These are phyloP conservation scores for Nymphalis urticae DNA, from an alignment of 2,888 invertebrate genomes.

Conservation along the genomic window DNA sequence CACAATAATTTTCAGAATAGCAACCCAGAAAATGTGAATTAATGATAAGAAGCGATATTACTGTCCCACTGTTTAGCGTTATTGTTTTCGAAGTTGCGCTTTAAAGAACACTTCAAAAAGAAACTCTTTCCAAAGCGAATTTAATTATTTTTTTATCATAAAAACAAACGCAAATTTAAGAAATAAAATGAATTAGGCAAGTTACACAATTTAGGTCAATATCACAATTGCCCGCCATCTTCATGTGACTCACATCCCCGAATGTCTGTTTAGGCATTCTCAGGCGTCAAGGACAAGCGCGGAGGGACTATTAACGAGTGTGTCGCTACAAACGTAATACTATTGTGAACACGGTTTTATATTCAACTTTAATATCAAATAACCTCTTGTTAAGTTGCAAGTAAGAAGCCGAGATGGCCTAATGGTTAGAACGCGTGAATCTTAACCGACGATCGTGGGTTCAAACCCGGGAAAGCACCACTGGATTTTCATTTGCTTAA, in stretches of 20 bases:
- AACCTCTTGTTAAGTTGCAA: background rate
- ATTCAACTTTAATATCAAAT: background rate
- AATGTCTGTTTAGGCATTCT: conserved; percentile 72
- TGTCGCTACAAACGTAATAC: conserved; percentile 5
- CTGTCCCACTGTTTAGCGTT: no score
- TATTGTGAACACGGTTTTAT: background rate
- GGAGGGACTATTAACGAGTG: conserved; percentile 59
- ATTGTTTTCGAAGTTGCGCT: no score
- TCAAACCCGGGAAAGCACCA: no score
- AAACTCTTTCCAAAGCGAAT: no score
- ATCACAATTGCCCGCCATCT: conserved; percentile 44
- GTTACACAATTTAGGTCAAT: conserved; percentile 73
- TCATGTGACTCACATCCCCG: conserved; percentile 48
- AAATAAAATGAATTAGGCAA: conserved; percentile 43
- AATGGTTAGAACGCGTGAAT: no score
- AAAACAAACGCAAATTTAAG: conserved; percentile 1
- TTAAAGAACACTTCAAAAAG: no score
- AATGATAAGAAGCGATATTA: no score
- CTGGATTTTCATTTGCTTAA: no score
- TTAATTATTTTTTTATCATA: background rate
- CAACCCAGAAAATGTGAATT: no score
- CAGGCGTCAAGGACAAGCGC: conserved; percentile 60
- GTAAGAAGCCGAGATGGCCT: no score
- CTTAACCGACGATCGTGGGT: no score
- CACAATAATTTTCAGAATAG: no score